phyloP scores from a whole-genome alignment of 2,888 invertebrate genomes.

The Epinotia bilunana region DNA sequence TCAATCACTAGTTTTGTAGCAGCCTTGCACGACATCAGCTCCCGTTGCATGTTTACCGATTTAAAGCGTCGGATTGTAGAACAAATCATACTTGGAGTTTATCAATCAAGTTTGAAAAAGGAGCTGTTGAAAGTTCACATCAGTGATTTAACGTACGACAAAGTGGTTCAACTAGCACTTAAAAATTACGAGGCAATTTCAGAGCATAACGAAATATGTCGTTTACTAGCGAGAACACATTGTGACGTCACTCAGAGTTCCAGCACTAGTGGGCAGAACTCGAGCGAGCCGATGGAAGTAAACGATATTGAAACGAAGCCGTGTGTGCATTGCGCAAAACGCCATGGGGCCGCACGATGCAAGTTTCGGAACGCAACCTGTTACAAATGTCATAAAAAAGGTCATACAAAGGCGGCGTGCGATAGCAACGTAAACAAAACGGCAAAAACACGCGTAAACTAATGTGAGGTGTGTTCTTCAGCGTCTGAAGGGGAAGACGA shows the following conservation, averaged over 20 bases:
- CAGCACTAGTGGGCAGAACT: background rate
- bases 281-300: constrained; percentile 21
- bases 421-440: constrained; percentile 8
- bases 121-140: constrained; percentile 10
- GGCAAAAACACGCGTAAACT: constrained; percentile 9
- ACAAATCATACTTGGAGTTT: constrained; percentile 7
- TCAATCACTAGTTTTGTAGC: constrained; percentile 14
- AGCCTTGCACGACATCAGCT: constrained; percentile 19
- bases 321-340: constrained; percentile 17
- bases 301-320: constrained; percentile 15
- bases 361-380: constrained; percentile 19
- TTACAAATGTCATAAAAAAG: constrained; percentile 23
- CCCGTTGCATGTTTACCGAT: background rate
- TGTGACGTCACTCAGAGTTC: constrained; percentile 11
- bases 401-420: constrained; percentile 15
- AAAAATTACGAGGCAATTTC: constrained; percentile 7
- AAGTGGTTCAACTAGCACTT: constrained; percentile 6
- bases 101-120: constrained; percentile 8
- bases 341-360: background rate
- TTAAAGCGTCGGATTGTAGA: constrained; percentile 2
- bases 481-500: constrained; percentile 1
- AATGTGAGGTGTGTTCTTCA: constrained; percentile 4
- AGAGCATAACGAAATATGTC: background rate
- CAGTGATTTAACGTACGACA: constrained; percentile 6
- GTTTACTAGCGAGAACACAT: constrained; percentile 4